phyloP scores from a whole-genome alignment of 2,888 invertebrate species.

The Thecocarcelia acutangulata region DNA sequence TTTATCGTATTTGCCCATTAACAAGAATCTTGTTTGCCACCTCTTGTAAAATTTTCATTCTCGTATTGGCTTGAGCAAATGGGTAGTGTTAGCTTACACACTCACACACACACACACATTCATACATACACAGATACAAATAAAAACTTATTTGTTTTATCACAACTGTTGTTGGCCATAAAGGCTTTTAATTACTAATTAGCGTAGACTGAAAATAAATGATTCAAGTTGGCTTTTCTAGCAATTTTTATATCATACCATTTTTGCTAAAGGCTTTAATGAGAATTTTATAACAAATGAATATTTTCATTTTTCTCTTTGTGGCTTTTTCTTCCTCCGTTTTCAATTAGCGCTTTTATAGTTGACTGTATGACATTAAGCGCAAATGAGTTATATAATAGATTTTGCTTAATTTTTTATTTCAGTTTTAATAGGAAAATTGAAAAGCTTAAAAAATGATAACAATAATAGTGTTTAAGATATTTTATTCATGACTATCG shows the following conservation, averaged over 20 bases:
- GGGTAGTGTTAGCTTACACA: neutral
- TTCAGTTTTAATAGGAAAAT: conserved; percentile 26
- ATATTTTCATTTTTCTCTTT: conserved; percentile 12
- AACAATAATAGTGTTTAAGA: conserved; percentile 17
- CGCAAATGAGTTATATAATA: conserved; percentile 60
- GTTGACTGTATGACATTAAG: conserved; percentile 56
- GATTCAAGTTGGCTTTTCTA: conserved; percentile 33
- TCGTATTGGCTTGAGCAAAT: conserved; percentile 22
- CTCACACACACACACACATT: neutral
- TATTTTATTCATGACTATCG: conserved; percentile 8
- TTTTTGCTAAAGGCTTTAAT: conserved; percentile 15
- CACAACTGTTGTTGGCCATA: conserved; percentile 31
- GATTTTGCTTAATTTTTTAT: conserved; percentile 47
- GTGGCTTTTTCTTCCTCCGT: neutral
- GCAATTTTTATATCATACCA: conserved; percentile 7
- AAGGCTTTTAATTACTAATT: conserved; percentile 64
- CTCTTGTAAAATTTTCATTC: conserved; percentile 26
- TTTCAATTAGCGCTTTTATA: conserved; percentile 47
- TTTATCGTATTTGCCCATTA: conserved; percentile 53
- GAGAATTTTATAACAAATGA: conserved; percentile 42
- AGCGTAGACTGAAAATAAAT: conserved; percentile 44
- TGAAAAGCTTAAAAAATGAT: conserved; percentile 4
- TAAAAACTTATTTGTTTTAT: neutral
- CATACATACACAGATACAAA: neutral
- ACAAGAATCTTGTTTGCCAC: conserved; percentile 69